Percentiles rank a stretch among this genome's conserved stretches.
phyloP scores from a whole-genome alignment of 1,140 invertebrate genomes.

The Penaeus vannamei region DNA sequence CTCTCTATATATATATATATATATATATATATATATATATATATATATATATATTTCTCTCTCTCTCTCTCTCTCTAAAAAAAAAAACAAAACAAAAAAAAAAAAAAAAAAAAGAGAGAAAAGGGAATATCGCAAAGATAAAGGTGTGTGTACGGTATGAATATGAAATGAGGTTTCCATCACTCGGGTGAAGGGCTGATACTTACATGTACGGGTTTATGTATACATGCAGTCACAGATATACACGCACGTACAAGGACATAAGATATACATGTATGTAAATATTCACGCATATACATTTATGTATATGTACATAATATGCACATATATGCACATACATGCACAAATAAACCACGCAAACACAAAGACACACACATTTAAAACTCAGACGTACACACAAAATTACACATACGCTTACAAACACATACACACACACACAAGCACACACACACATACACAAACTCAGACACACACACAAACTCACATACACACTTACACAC shows the following conservation, averaged over 20 bases:
- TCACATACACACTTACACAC: constrained; percentile 7
- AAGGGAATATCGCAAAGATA: background rate
- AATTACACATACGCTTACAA: background rate
- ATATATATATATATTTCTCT: constrained; percentile 22
- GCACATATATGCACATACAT: background rate
- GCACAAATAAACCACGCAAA: background rate
- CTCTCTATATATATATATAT: background rate
- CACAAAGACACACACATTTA: background rate
- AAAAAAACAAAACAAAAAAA: background rate
- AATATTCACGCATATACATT: background rate
- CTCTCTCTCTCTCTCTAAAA: too few relatives aligned
- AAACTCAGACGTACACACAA: background rate
- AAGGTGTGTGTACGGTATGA: background rate
- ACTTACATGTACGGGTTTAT: background rate
- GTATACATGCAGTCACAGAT: background rate
- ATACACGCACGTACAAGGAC: background rate
- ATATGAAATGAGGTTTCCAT: background rate
- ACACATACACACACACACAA: background rate
- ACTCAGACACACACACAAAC: background rate
- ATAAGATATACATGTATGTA: constrained; percentile 1
- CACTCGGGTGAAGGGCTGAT: background rate
- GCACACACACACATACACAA: background rate
- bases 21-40: constrained; percentile 7
- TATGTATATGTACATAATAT: constrained; percentile 6
- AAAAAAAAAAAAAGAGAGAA: background rate